phyloP scores from a whole-genome alignment of 2,888 invertebrate species.

The Eupithecia vulgata region DNA sequence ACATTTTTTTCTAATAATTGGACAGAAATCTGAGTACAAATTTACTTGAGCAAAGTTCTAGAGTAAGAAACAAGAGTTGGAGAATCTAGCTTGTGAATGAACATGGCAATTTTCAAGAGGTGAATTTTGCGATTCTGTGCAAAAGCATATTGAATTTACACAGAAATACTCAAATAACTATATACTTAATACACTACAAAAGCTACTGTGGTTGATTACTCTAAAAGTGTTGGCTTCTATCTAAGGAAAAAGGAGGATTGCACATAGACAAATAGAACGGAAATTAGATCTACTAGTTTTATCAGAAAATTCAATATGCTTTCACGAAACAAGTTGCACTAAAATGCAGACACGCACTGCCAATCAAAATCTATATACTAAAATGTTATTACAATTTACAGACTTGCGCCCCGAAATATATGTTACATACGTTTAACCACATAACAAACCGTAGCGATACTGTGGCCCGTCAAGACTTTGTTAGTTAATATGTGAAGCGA shows the following conservation, averaged over 20 bases:
- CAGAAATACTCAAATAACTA: conserved; percentile 35
- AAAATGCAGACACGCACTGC: conserved; percentile 85
- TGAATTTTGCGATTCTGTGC: conserved; percentile 73
- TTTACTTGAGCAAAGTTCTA: background rate
- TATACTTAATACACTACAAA: conserved; percentile 27
- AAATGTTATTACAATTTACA: conserved; percentile 59
- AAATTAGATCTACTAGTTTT: conserved; percentile 2
- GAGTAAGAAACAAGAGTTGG: conserved; percentile 48
- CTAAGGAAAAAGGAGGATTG: conserved; percentile 29
- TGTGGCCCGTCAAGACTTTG: conserved; percentile 81
- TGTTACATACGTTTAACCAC: conserved; percentile 81
- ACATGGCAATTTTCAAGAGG: conserved; percentile 64
- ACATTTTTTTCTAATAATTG: background rate
- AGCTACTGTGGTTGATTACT: conserved; percentile 22
- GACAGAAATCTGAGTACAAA: background rate
- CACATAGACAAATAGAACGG: conserved; percentile 29
- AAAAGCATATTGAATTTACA: conserved; percentile 80
- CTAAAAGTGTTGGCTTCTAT: conserved; percentile 18
- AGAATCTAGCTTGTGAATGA: conserved; percentile 68
- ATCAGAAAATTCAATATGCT: conserved; percentile 79
- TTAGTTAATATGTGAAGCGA: conserved; percentile 83
- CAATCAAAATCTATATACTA: conserved; percentile 72
- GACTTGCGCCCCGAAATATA: conserved; percentile 73
- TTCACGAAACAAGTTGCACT: conserved; percentile 80
- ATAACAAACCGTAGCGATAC: conserved; percentile 81